phyloP scores from a whole-genome alignment of 2,888 invertebrate genomes.

The Tinea trinotella region DNA sequence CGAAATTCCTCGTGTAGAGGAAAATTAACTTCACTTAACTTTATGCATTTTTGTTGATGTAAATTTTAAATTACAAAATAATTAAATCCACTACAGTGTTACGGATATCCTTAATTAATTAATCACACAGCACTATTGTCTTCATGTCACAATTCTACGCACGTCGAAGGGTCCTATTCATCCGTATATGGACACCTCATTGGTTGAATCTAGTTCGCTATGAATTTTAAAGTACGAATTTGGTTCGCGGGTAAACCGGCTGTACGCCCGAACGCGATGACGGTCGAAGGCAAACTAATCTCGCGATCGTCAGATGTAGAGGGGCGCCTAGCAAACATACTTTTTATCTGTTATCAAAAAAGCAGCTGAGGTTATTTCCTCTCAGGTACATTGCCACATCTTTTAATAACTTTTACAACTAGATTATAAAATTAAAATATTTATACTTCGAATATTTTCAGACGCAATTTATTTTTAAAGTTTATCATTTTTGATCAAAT shows the following conservation, averaged over 20 bases:
- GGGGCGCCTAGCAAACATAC: neutral
- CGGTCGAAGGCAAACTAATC: slow-evolving; percentile 1
- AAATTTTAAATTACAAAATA: no score
- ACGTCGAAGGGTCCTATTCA: neutral
- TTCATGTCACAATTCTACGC: neutral
- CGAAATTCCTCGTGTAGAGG: neutral
- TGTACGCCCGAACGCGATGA: neutral
- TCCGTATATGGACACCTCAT: neutral
- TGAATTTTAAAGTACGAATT: slow-evolving; percentile 2
- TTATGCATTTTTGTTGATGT: no score
- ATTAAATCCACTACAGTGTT: no score
- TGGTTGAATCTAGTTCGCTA: slow-evolving; percentile 12
- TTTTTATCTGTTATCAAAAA: neutral
- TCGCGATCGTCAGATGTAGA: neutral
- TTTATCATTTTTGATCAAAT: no score
- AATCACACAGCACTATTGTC: slow-evolving; percentile 2
- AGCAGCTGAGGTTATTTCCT: slow-evolving; percentile 8
- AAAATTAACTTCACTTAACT: neutral
- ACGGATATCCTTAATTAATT: no score
- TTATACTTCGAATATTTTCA: neutral
- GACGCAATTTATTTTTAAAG: neutral
- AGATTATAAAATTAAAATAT: slow-evolving; percentile 1
- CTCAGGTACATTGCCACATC: neutral
- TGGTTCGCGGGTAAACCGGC: neutral
- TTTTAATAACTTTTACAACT: neutral